Evolutionary conservation across 1,140 invertebrate species (phyloP), one percentile per base, ranked within the genome.

Genomic region (Sarcophaga bullata): DNA sequence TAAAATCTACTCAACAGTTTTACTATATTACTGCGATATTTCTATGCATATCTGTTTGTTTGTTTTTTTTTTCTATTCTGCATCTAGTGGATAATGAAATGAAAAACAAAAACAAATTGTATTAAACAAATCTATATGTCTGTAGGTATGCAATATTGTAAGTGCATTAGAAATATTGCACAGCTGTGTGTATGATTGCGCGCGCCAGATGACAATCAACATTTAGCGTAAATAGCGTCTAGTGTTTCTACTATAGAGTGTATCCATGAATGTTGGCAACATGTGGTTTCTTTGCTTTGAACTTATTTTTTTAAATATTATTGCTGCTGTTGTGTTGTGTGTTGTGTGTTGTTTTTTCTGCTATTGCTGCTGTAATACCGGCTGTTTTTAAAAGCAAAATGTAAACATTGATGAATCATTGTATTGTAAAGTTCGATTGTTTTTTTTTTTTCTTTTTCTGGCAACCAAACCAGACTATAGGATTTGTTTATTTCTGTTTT

Each of bases 141-240:
- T 37, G 25, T 37, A 37, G 25, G 25, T 37, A 37, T 2, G 25
- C 25, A 37, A 37, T 37, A 37, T 37, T 37, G 25, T 37, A 4
- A 37, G 25, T 37, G 25, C 62, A 72, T 19, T 72, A 72, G 62
- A 72, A 72, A 25, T 17, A 25, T 76, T 78, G 75, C 75, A 50
- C 75, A 78, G 75, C 75, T 78, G 75, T 78, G 49, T 78, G n/a
- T 78, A 78, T 78, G 75, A 78, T 78, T 78, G 75, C 75, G 75
- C 75, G 75, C 75, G 75, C 75, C 75, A 78, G 50, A 78, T 78
- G 75, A 78, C 75, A 78, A 78, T 78, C 75, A 52, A 78, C 75
- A 78, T 78, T 78, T 78, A 78, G 49, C 75, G 75, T 78, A 78
- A 78, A 78, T 78, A 11, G n/a, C 25, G 75, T 78, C 49, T 76